Conservation (phyloP, 2,113 vertebrate species). For the Catharus minimus region DNA sequence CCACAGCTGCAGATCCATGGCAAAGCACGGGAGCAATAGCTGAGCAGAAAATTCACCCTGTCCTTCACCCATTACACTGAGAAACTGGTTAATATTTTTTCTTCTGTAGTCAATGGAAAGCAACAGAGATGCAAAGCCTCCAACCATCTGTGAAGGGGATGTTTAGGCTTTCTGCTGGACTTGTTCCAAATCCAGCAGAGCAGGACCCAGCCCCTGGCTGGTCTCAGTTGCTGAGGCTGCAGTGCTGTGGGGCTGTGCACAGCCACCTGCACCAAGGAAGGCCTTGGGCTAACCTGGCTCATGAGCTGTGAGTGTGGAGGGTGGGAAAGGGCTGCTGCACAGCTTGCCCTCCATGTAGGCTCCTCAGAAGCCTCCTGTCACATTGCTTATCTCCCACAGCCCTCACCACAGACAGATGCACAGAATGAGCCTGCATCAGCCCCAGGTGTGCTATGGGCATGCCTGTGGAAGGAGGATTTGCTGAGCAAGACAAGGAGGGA, state of each 20-base stretch:
- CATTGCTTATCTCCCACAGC: background rate
- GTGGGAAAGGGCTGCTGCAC: background rate
- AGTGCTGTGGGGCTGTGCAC: background rate
- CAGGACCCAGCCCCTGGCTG: background rate
- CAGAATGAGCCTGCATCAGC: background rate
- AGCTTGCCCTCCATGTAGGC: rapidly evolving
- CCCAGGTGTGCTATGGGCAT: background rate
- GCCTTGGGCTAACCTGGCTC: background rate
- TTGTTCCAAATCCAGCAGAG: background rate
- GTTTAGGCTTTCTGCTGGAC: background rate
- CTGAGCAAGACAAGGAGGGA: background rate
- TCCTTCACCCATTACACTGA: background rate
- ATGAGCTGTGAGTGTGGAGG: rapidly evolving
- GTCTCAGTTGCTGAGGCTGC: background rate
- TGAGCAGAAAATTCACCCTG: rapidly evolving
- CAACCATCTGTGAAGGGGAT: background rate
- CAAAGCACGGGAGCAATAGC: background rate
- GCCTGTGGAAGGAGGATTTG: background rate
- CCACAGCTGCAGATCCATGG: background rate
- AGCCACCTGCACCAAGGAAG: background rate
- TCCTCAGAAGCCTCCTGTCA: background rate
- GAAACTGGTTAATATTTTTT: background rate
- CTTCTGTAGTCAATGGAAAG: background rate
- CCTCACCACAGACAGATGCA: background rate
- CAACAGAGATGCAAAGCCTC: background rate